phyloP scores from a whole-genome alignment of 1,140 invertebrate genomes.

The Drosophila kikkawai region DNA sequence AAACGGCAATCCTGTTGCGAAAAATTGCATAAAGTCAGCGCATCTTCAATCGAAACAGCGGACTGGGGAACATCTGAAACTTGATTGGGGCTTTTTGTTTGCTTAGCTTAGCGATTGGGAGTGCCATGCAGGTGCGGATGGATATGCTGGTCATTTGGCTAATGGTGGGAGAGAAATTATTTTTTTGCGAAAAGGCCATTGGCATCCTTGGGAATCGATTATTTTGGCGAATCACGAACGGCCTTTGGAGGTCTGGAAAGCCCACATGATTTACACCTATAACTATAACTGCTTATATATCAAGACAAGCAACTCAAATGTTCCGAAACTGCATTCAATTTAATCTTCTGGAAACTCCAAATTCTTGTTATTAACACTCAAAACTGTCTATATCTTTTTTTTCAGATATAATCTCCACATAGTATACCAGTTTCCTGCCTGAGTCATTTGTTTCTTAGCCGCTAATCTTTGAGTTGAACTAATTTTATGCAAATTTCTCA shows the following conservation, averaged over 20 bases:
- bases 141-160: slow-evolving; percentile 54
- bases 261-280: background rate
- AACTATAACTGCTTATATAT: too few species aligned
- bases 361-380: background rate
- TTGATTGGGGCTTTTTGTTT: slow-evolving; percentile 55
- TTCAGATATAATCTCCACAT: background rate
- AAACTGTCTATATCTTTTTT: background rate
- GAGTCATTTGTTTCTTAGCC: slow-evolving; percentile 22
- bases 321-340: background rate
- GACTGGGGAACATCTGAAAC: slow-evolving; percentile 47
- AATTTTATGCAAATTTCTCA: slow-evolving; percentile 40
- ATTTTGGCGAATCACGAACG: slow-evolving; percentile 3
- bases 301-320: background rate
- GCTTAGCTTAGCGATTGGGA: slow-evolving; percentile 49
- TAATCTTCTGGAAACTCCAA: slow-evolving; percentile 1
- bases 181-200: slow-evolving; percentile 24
- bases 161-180: slow-evolving; percentile 52
- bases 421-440: slow-evolving; percentile 32
- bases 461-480: slow-evolving; percentile 28
- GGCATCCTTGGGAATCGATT: slow-evolving; percentile 33
- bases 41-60: slow-evolving; percentile 63
- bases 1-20: slow-evolving; percentile 67
- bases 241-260: background rate
- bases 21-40: slow-evolving; percentile 74
- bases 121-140: slow-evolving; percentile 59